Conservation (phyloP, 2,113 vertebrate genomes). For the Nesogale talazaci region DNA sequence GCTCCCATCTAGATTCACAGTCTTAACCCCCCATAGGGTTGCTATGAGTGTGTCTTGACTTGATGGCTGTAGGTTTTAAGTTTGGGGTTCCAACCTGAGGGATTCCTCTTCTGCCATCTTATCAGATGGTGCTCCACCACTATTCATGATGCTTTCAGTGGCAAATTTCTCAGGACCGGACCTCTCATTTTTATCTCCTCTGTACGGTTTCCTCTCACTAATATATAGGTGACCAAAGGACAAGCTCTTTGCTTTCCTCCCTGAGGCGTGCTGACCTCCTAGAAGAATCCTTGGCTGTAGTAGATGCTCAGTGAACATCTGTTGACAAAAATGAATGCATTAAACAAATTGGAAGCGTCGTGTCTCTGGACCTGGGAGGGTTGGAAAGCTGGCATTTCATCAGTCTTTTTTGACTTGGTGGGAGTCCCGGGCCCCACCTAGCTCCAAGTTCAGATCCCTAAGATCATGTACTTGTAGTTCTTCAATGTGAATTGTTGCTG, state of each 20-base stretch:
- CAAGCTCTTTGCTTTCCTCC: background rate
- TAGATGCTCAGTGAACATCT: background rate
- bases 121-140: too few species aligned
- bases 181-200: background rate
- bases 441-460: background rate
- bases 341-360: background rate
- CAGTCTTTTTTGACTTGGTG: background rate
- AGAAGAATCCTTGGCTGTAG: background rate
- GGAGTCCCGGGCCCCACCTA: background rate
- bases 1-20: too few species aligned
- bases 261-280: background rate
- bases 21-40: too few species aligned
- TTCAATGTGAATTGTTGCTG: background rate
- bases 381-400: background rate
- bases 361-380: background rate
- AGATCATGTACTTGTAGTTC: background rate
- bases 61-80: too few species aligned
- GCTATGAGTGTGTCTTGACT: too few species aligned
- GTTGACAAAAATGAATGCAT: background rate
- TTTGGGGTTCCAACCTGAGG: too few species aligned
- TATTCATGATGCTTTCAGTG: too few species aligned
- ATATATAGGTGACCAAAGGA: background rate
- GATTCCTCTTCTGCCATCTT: too few species aligned
- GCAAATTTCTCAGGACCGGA: too few species aligned
- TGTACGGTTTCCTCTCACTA: background rate